These are phyloP conservation scores for Pollenia labialis DNA, from an alignment of 2,888 invertebrate species.

Conservation along the genomic window DNA sequence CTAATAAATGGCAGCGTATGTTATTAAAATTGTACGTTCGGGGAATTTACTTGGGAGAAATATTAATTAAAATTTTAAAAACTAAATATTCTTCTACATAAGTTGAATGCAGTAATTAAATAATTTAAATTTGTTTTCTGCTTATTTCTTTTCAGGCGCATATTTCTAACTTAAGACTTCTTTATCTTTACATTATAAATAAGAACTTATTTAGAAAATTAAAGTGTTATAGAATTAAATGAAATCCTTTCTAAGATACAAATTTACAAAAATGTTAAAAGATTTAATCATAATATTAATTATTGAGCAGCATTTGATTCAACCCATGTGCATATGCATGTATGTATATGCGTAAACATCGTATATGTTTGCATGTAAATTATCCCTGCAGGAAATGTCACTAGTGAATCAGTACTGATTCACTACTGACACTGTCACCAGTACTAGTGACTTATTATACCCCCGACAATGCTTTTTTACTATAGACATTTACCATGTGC, in stretches of 20 bases:
- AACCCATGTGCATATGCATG: not conserved
- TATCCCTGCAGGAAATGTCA: no score
- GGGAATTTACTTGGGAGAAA: not conserved
- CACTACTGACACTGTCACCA: no score
- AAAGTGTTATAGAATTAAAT: conserved; percentile 70
- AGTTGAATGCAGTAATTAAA: not conserved
- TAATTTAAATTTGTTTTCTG: conserved; percentile 15
- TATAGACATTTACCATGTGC: no score
- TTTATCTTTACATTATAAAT: conserved; percentile 53
- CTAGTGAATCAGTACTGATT: no score
- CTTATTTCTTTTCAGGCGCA: conserved; percentile 76
- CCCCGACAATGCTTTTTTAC: no score
- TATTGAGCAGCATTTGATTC: conserved; percentile 11
- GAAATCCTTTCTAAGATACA: conserved; percentile 66
- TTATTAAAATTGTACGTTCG: not conserved
- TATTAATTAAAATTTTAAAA: not conserved
- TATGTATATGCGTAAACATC: not conserved
- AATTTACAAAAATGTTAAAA: conserved; percentile 65
- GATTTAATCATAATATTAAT: conserved; percentile 50
- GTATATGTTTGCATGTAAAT: not conserved
- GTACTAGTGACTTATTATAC: no score
- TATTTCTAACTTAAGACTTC: conserved; percentile 81
- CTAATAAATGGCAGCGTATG: not conserved
- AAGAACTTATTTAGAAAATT: conserved; percentile 61
- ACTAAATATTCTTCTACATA: not conserved